Evolutionary conservation across 2,888 invertebrate genomes (phyloP).

Genomic region (Silvanus unidentatus): DNA sequence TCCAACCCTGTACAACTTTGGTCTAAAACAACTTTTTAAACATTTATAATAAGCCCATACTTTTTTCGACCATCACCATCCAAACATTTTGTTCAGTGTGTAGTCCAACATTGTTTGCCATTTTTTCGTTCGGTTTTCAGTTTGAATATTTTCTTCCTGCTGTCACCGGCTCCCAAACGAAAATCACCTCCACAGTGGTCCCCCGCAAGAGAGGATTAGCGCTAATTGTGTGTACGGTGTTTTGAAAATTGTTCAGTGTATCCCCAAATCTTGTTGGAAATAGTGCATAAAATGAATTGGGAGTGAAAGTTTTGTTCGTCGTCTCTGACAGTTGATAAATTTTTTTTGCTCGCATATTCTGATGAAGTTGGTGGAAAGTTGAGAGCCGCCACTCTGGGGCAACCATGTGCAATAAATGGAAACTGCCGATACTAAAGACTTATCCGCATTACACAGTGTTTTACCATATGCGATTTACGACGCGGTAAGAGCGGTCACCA

Average conservation of each 20-base stretch:
- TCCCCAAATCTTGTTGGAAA: background rate
- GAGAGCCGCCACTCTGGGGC: background rate
- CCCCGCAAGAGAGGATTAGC: too few relatives aligned
- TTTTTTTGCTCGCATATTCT: too few relatives aligned
- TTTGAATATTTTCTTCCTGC: too few relatives aligned
- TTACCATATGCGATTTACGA: background rate
- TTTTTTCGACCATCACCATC: background rate
- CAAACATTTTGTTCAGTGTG: too few relatives aligned
- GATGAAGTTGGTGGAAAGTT: too few relatives aligned
- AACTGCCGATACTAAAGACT: conserved; percentile 1
- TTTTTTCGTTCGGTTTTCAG: too few relatives aligned
- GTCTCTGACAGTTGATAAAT: background rate
- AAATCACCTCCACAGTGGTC: too few relatives aligned
- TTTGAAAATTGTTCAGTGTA: background rate
- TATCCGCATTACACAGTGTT: background rate
- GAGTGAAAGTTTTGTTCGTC: background rate
- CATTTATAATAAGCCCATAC: too few relatives aligned
- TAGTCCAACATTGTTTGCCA: too few relatives aligned
- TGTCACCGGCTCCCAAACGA: too few relatives aligned
- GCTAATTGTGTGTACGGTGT: too few relatives aligned
- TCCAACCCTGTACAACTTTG: background rate
- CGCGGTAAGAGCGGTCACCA: conserved; percentile 3
- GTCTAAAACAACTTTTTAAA: background rate
- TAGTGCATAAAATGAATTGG: background rate
- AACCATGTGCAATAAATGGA: conserved; percentile 3